Percentiles rank a stretch among this genome's conserved stretches.
Evolutionary conservation across 2,797 vertebrate species (phyloP).

Genomic region (Pampus argenteus): DNA sequence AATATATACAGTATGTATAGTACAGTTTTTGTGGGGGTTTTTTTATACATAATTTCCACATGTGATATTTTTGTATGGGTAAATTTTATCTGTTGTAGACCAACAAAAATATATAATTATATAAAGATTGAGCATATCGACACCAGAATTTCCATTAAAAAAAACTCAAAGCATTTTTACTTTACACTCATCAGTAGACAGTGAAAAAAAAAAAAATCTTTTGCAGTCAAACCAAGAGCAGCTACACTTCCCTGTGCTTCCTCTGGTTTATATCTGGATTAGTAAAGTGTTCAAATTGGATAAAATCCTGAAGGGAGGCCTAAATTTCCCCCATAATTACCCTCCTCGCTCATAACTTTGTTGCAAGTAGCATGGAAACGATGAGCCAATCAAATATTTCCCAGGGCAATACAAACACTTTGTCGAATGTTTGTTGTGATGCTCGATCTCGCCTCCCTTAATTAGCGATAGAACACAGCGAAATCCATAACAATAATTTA

Average conservation of each 20-base stretch:
- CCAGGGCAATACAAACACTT: conserved; percentile 39
- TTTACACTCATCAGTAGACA: no score
- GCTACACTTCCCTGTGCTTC: conserved; percentile 2
- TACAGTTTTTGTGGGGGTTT: no score
- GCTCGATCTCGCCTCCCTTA: conserved; percentile 42
- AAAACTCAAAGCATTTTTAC: no score
- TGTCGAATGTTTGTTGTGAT: conserved; percentile 50
- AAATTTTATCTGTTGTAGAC: no score
- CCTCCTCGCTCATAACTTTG: conserved; percentile 21
- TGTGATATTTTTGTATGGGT: no score
- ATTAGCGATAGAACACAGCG: conserved; percentile 50
- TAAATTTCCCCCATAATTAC: conserved; percentile 45
- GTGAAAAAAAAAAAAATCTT: no score
- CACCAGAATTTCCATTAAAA: no score
- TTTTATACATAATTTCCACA: no score
- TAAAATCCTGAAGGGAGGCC: background rate
- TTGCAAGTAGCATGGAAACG: conserved; percentile 44
- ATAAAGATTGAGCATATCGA: no score
- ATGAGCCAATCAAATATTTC: conserved; percentile 55
- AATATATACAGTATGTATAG: no score
- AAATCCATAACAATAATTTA: conserved; percentile 44
- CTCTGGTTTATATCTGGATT: conserved; percentile 27
- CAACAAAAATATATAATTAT: no score
- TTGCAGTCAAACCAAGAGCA: conserved; percentile 1
- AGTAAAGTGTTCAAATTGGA: conserved; percentile 35